Evolutionary conservation across 2,113 vertebrate genomes (phyloP).

Genomic region (Syrrhaptes paradoxus): DNA sequence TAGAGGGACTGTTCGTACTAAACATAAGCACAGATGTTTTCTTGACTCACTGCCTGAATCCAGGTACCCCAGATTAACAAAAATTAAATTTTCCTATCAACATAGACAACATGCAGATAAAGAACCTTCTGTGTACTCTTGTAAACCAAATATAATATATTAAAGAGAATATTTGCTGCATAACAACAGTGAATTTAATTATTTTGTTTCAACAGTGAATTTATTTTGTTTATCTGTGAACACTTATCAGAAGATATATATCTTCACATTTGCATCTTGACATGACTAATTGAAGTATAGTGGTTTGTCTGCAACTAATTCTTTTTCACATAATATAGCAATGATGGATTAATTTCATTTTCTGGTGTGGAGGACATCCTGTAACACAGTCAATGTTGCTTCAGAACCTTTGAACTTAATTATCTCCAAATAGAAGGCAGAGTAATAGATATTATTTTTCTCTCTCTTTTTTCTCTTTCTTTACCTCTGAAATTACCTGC

Average conservation of each 20-base stretch:
- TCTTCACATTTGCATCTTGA: slow-evolving; percentile 27
- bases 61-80: neutral
- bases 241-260: slow-evolving; percentile 2
- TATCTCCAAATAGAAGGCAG: neutral
- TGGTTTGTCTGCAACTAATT: slow-evolving; percentile 23
- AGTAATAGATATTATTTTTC: neutral
- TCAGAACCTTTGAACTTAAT: slow-evolving; percentile 47
- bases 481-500: slow-evolving; percentile 16
- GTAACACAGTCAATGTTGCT: slow-evolving; percentile 1
- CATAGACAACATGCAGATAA: neutral
- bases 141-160: neutral
- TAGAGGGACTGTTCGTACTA: neutral
- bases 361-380: slow-evolving; percentile 7
- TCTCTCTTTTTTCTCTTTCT: neutral
- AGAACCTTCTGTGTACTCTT: neutral
- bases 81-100: neutral
- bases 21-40: slow-evolving; percentile 23
- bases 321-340: neutral
- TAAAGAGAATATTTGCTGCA: neutral
- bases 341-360: slow-evolving; percentile 49
- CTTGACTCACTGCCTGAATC: neutral
- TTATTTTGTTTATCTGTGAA: slow-evolving; percentile 39
- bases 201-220: slow-evolving; percentile 30
- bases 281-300: slow-evolving; percentile 36
- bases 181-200: slow-evolving; percentile 36